A percentile compares a stretch with the other conserved stretches of the same genome.
These are phyloP conservation scores for honey bee (Apis mellifera) DNA, from an alignment of 1,140 invertebrate genomes.

Conservation along the genomic window DNA sequence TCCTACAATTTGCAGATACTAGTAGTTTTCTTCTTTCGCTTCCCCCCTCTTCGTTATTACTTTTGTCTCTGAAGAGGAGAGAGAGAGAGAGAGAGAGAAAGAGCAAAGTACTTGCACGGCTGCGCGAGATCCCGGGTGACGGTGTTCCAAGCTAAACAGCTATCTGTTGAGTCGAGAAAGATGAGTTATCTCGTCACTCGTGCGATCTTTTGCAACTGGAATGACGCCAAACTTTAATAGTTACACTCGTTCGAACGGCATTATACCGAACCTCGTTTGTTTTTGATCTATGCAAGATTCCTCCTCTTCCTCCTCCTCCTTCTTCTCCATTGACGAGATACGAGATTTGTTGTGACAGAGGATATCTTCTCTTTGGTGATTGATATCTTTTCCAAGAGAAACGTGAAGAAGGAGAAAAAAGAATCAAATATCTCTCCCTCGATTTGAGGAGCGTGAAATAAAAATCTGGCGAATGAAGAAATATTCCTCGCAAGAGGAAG, in stretches of 20 bases:
- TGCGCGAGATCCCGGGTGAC: neutral
- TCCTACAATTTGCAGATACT: neutral
- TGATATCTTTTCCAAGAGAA: no score
- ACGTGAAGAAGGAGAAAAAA: no score
- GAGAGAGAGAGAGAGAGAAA: no score
- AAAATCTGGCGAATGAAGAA: no score
- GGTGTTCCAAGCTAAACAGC: neutral
- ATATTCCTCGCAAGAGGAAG: no score
- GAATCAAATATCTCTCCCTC: no score
- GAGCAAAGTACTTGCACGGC: neutral
- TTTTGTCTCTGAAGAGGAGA: neutral
- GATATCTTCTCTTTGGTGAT: no score
- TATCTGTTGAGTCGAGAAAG: slow-evolving; percentile 7
- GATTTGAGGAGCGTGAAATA: no score
- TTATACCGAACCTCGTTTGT: slow-evolving; percentile 17
- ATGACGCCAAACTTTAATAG: slow-evolving; percentile 40
- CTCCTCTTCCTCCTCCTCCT: neutral
- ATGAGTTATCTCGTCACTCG: slow-evolving; percentile 30
- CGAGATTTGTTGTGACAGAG: no score
- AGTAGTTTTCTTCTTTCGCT: neutral
- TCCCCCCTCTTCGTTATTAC: neutral
- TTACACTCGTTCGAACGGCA: slow-evolving; percentile 35
- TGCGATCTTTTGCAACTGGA: slow-evolving; percentile 42
- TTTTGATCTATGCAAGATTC: neutral
- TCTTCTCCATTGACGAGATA: neutral